These are phyloP conservation scores for Brienomyrus longianalis DNA, from an alignment of 2,113 vertebrate species.

Conservation along the genomic window DNA sequence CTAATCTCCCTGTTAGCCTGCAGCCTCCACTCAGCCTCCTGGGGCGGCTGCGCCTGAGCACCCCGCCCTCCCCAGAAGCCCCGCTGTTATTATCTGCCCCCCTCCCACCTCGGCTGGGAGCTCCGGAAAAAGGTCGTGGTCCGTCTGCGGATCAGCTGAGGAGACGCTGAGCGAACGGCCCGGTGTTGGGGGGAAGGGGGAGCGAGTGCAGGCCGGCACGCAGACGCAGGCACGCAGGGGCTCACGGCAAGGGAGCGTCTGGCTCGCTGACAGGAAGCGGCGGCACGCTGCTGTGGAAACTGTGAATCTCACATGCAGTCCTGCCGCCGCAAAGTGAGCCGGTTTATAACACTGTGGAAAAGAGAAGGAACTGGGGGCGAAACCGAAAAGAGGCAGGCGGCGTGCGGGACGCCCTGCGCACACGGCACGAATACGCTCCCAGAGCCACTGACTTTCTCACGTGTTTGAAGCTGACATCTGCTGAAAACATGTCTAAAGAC, in stretches of 20 bases:
- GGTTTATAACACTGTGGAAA: not conserved
- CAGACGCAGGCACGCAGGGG: slow-evolving; percentile 17
- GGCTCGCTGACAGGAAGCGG: slow-evolving; percentile 19
- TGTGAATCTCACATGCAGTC: slow-evolving; percentile 18
- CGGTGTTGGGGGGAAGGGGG: not conserved
- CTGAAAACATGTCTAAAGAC: not conserved
- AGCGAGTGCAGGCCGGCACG: not conserved
- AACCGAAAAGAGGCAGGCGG: not conserved
- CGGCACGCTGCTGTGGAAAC: slow-evolving; percentile 11
- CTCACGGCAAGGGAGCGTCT: slow-evolving; percentile 28
- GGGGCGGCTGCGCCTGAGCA: not conserved
- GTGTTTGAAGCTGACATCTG: not conserved
- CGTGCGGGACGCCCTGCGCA: not conserved
- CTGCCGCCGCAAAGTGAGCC: not conserved
- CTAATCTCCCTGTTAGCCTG: slow-evolving; percentile 38
- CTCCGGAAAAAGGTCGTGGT: not conserved
- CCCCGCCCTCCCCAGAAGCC: not conserved
- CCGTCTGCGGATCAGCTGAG: not conserved
- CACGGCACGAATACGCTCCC: not conserved
- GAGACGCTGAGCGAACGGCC: not conserved
- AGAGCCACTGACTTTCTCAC: not conserved
- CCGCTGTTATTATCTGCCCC: not conserved
- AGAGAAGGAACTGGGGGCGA: not conserved
- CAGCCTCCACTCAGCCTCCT: slow-evolving; percentile 35
- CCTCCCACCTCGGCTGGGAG: not conserved